These are phyloP conservation scores for Drosophila truncata DNA, from an alignment of 1,140 invertebrate species.

Conservation along the genomic window DNA sequence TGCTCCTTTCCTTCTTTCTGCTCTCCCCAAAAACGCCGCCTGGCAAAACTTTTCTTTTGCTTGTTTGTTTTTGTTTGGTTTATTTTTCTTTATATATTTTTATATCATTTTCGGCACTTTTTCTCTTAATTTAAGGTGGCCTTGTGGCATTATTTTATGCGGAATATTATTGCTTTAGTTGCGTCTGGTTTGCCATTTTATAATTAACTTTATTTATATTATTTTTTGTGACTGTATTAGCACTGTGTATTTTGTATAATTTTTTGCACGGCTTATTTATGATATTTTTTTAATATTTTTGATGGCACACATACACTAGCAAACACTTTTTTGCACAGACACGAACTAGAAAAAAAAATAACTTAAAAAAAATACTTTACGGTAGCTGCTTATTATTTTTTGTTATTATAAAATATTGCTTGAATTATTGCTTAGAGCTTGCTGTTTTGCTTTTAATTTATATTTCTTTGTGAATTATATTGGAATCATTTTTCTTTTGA, in stretches of 20 bases:
- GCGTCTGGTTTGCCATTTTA: background rate
- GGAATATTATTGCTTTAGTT: background rate
- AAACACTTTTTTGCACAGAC: constrained; percentile 10
- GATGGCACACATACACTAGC: constrained; percentile 6
- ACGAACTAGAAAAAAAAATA: constrained; percentile 22
- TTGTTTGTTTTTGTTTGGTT: constrained; percentile 38
- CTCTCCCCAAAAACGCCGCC: constrained; percentile 36
- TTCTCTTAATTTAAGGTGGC: background rate
- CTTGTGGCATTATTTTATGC: background rate
- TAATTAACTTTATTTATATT: constrained; percentile 17
- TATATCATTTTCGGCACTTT: constrained; percentile 2
- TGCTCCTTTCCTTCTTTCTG: constrained; percentile 22
- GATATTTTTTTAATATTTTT: constrained; percentile 1
- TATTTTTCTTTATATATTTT: constrained; percentile 12
- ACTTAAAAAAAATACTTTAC: constrained; percentile 4
- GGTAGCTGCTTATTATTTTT: background rate
- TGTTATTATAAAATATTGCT: constrained; percentile 36
- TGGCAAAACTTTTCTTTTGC: constrained; percentile 7
- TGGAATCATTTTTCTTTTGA: constrained; percentile 5
- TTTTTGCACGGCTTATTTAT: constrained; percentile 5
- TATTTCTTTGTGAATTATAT: background rate
- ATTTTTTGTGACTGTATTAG: constrained; percentile 6
- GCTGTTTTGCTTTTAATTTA: background rate
- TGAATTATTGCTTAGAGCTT: constrained; percentile 21
- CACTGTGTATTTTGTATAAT: constrained; percentile 2